Base-by-base conservation (phyloP, 2,113 vertebrate genomes). In the Sinocyclocheilus grahami region DNA sequence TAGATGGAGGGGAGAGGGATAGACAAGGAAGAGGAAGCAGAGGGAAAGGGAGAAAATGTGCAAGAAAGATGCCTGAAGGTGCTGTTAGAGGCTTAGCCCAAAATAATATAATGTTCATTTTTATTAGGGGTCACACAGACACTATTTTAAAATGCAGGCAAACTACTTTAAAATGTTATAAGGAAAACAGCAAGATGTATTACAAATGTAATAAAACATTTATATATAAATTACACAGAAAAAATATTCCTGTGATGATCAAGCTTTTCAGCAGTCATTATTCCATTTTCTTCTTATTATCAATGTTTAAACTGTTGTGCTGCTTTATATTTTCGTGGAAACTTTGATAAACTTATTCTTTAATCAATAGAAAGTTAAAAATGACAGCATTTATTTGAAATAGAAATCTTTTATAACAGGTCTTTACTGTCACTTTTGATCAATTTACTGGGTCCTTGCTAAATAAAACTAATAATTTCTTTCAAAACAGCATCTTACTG, bases 41-140 rank as follows among this genome's bases (percentile, higher is more conserved):
- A 62, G 24, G 3, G 9, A 55, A 78, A 77, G 10, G 14, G 46
- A 12, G n/a, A 33, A 39, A 53, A 18, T 75, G 58, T 65, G 63
- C 53, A 48, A 60, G 33, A 86, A 7, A 60, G 22, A 39, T 5
- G 51, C 46, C 13, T 46, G 42, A 46, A 46, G 9, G 9, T 46
- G 9, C 10, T 48, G 42, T 48, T 3, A 48, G 20, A 30, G 42
- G 65, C n/a, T 51, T 48, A 51, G 80, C 20, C 63, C 9, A 53
- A 67, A 82, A 51, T 69, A 69, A 69, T 82, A 69, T 82, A 24
- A 71, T 46, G 39, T 69, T 30, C 16, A 20, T 30, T 33, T 75
- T 12, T n/a, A 55, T 27, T 86, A 77, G n/a, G 3, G 7, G 48
- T 53, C n/a, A 77, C 6, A 53, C 5, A 27, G n/a, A 6, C 16